Percentiles rank a stretch among this genome's conserved stretches.
These are phyloP conservation scores for Mechanitis mazaeus DNA, from an alignment of 2,888 invertebrate genomes.

Conservation along the genomic window DNA sequence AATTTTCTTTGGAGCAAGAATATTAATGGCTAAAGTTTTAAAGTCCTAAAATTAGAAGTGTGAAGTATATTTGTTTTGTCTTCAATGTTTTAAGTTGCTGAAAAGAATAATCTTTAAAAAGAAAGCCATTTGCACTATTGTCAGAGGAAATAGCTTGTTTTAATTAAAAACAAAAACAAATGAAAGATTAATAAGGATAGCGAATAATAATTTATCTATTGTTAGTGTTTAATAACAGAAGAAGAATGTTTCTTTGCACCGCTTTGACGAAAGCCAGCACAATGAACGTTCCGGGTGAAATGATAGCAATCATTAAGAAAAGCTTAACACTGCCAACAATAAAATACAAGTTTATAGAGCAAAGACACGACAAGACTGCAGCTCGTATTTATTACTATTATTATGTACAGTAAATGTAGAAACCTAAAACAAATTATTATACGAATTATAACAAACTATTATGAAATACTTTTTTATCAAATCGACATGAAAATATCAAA, in stretches of 20 bases:
- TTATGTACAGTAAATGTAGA: too few relatives aligned
- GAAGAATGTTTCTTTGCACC: slow-evolving; percentile 1
- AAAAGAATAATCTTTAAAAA: background rate
- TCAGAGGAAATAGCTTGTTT: slow-evolving; percentile 1
- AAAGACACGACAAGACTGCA: background rate
- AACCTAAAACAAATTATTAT: too few relatives aligned
- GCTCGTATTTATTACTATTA: too few relatives aligned
- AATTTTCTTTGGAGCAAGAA: background rate
- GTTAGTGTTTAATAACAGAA: slow-evolving; percentile 5
- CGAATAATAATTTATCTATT: slow-evolving; percentile 1
- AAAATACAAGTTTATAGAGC: background rate
- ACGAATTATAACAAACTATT: too few relatives aligned
- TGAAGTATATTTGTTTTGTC: background rate
- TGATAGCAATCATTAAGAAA: slow-evolving; percentile 5
- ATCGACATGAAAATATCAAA: too few relatives aligned
- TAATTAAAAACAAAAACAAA: slow-evolving; percentile 5
- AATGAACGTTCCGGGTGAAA: slow-evolving; percentile 1
- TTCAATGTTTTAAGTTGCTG: background rate
- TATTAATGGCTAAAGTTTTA: slow-evolving; percentile 2
- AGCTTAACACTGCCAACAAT: slow-evolving; percentile 1
- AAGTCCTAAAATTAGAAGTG: background rate
- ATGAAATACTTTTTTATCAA: too few relatives aligned
- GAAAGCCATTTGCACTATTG: slow-evolving; percentile 1
- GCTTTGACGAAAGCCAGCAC: slow-evolving; percentile 1
- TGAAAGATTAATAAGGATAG: background rate